These are phyloP conservation scores for Cynopterus brachyotis DNA, from an alignment of 2,113 vertebrate species.

Conservation along the genomic window DNA sequence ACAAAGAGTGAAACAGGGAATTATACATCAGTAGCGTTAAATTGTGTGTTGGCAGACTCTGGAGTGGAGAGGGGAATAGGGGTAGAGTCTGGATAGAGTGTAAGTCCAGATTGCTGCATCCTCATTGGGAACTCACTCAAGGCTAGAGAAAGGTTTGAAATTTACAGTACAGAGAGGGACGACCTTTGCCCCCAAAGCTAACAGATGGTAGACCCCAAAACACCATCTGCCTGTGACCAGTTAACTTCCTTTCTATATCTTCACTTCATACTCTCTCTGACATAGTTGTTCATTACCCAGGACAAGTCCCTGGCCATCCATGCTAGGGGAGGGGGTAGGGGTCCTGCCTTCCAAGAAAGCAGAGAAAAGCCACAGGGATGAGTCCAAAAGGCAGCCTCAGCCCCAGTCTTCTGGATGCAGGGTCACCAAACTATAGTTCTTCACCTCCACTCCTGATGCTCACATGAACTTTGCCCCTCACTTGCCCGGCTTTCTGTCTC, in stretches of 20 bases:
- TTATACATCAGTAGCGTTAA: background rate
- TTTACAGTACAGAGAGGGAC: background rate
- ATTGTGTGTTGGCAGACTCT: background rate
- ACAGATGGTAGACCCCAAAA: background rate
- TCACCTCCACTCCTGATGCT: background rate
- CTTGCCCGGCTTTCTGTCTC: background rate
- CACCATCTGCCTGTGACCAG: background rate
- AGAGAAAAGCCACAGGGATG: background rate
- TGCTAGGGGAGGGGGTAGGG: background rate
- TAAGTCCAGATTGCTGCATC: background rate
- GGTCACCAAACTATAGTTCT: background rate
- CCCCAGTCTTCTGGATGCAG: background rate
- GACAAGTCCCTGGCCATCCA: background rate
- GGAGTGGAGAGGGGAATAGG: background rate
- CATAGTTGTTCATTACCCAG: background rate
- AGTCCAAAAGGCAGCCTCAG: background rate
- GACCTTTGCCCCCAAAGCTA: background rate
- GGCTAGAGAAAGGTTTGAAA: background rate
- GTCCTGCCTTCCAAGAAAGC: background rate
- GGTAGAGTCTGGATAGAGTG: background rate
- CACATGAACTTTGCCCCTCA: background rate
- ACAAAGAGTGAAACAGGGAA: slow-evolving; percentile 21
- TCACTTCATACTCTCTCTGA: background rate
- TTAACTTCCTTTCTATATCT: background rate
- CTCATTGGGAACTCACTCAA: background rate